A percentile compares a stretch with the other conserved stretches of the same genome.
phyloP scores from a whole-genome alignment of 2,113 vertebrate species.

The Cottus gobio region DNA sequence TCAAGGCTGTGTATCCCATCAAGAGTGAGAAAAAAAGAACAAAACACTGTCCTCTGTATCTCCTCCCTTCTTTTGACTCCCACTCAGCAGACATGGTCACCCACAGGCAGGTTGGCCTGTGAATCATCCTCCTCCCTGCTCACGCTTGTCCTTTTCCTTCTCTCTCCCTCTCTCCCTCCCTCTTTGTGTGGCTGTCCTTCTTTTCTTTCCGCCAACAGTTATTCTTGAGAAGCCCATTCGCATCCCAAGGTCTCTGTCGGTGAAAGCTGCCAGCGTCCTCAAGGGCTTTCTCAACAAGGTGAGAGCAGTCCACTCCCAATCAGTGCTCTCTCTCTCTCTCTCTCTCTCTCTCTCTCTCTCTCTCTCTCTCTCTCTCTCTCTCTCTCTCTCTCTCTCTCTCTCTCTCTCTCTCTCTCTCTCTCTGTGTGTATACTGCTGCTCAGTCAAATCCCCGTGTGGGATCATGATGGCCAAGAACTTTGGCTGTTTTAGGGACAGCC shows the following conservation, averaged over 20 bases:
- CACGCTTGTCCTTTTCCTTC: conserved; percentile 53
- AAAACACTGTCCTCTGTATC: conserved; percentile 51
- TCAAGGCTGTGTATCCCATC: conserved; percentile 57
- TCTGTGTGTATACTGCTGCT: neutral
- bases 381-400: neutral
- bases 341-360: neutral
- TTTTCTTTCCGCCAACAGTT: conserved; percentile 80
- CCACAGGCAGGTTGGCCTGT: conserved; percentile 67
- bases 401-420: neutral
- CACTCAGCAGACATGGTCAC: conserved; percentile 70
- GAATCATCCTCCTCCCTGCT: conserved; percentile 72
- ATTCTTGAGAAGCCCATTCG: conserved; percentile 99
- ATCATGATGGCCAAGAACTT: no score
- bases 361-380: neutral
- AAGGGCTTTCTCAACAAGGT: conserved; percentile 99
- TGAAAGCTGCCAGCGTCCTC: conserved; percentile 97
- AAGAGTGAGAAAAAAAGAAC: conserved; percentile 42
- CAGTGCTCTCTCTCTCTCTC: neutral
- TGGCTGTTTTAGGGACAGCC: neutral
- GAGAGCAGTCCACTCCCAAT: conserved; percentile 59
- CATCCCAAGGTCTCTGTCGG: conserved; percentile 97
- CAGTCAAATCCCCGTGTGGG: conserved; percentile 19
- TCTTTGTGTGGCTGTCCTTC: conserved; percentile 36
- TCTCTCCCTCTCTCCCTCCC: conserved; percentile 19
- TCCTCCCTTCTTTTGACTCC: conserved; percentile 59